These are phyloP conservation scores for Nemoura dubitans DNA, from an alignment of 2,888 invertebrate species.

Conservation along the genomic window DNA sequence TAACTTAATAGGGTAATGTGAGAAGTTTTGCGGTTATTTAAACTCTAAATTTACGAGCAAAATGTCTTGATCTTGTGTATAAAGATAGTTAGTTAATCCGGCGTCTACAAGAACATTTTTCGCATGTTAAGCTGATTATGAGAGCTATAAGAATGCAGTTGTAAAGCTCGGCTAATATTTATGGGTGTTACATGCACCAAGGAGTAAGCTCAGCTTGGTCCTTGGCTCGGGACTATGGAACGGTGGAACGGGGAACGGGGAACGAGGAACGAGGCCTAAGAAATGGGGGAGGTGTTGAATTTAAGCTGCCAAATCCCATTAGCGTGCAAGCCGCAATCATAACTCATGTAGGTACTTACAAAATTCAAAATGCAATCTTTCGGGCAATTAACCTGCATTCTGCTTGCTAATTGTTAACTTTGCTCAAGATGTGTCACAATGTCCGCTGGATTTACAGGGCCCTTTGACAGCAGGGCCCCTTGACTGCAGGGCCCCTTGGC, in stretches of 20 bases:
- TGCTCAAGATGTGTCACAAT: no score
- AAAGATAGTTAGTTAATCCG: conserved; percentile 47
- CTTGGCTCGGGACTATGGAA: no score
- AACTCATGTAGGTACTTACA: neutral
- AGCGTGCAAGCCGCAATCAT: neutral
- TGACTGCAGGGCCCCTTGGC: no score
- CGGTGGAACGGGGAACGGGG: no score
- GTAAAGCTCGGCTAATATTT: conserved; percentile 61
- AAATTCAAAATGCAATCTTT: neutral
- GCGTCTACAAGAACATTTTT: conserved; percentile 29
- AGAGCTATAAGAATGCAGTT: conserved; percentile 61
- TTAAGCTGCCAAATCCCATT: conserved; percentile 31
- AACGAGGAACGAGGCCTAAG: neutral
- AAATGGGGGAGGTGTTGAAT: conserved; percentile 25
- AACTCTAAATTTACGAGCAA: conserved; percentile 44
- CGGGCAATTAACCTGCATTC: neutral
- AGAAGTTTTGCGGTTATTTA: conserved; percentile 48
- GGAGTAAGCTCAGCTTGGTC: neutral
- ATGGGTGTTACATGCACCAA: conserved; percentile 61
- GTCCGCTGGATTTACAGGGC: no score
- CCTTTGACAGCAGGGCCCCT: no score
- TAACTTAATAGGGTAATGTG: conserved; percentile 46
- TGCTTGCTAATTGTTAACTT: neutral
- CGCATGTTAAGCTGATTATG: conserved; percentile 62
- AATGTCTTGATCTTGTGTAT: conserved; percentile 43